Evolutionary conservation across 2,113 vertebrate species (phyloP).

Genomic region (Lontra canadensis): DNA sequence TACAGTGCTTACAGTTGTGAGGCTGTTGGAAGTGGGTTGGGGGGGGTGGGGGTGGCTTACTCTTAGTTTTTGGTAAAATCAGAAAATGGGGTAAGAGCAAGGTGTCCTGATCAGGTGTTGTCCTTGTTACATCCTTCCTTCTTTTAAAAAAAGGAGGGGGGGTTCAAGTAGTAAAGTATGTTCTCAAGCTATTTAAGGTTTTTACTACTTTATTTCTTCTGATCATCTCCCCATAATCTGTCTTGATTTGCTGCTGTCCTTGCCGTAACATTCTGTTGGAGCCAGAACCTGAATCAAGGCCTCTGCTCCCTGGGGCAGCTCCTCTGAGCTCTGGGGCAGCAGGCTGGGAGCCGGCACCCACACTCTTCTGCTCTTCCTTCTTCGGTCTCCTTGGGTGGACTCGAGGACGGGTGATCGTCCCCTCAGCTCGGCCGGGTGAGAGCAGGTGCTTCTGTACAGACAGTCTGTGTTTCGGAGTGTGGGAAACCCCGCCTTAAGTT

Average conservation of each 20-base stretch:
- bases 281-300: neutral
- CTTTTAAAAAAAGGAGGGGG: neutral
- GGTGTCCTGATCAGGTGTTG: neutral
- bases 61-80: neutral
- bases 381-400: neutral
- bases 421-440: neutral
- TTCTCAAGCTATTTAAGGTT: neutral
- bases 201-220: neutral
- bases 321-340: neutral
- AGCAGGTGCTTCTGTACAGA: neutral
- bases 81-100: neutral
- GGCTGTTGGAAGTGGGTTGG: neutral
- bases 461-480: neutral
- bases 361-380: neutral
- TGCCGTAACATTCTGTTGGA: neutral
- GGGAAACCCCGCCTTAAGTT: neutral
- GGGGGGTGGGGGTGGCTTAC: neutral
- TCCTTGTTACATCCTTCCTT: neutral
- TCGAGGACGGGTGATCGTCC: neutral
- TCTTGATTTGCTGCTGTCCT: neutral
- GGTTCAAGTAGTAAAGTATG: neutral
- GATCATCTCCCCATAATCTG: neutral
- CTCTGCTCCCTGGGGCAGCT: neutral
- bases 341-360: too few relatives aligned
- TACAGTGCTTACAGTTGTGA: neutral